These are phyloP conservation scores for Riptortus pedestris DNA, from an alignment of 1,140 invertebrate species.

Conservation along the genomic window DNA sequence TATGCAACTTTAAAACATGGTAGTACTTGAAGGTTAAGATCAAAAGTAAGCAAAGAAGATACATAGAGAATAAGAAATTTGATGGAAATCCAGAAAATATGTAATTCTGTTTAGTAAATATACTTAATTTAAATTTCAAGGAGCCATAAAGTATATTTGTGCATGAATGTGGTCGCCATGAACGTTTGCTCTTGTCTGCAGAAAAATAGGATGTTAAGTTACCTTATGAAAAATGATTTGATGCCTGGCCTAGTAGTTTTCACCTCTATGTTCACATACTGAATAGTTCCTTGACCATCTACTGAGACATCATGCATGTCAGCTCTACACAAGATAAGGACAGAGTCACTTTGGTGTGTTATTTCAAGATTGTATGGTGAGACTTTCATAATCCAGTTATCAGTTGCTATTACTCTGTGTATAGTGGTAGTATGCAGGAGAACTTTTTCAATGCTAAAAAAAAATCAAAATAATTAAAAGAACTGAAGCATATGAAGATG, in stretches of 20 bases:
- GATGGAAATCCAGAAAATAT: no score
- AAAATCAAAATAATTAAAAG: no score
- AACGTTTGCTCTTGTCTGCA: no score
- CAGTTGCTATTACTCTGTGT: constrained; percentile 61
- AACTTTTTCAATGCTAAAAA: constrained; percentile 61
- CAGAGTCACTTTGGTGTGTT: constrained; percentile 66
- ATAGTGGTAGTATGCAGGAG: constrained; percentile 56
- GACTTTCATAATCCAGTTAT: constrained; percentile 83
- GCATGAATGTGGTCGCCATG: no score
- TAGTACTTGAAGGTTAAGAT: no score
- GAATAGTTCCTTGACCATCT: constrained; percentile 50
- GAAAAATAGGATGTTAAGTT: no score
- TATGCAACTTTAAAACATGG: no score
- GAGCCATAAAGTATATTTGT: no score
- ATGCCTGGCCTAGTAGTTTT: constrained; percentile 47
- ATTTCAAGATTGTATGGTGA: constrained; percentile 61
- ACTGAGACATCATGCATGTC: constrained; percentile 59
- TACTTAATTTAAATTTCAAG: no score
- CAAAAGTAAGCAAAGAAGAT: no score
- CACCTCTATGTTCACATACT: constrained; percentile 74
- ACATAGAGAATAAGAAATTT: no score
- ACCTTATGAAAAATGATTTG: constrained; percentile 48
- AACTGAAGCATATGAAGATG: constrained; percentile 21
- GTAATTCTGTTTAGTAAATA: no score
- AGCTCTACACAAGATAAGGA: constrained; percentile 57